Evolutionary conservation across 2,888 invertebrate species (phyloP), one percentile per base, ranked within the genome.

Genomic region (Onchidella celtica): DNA sequence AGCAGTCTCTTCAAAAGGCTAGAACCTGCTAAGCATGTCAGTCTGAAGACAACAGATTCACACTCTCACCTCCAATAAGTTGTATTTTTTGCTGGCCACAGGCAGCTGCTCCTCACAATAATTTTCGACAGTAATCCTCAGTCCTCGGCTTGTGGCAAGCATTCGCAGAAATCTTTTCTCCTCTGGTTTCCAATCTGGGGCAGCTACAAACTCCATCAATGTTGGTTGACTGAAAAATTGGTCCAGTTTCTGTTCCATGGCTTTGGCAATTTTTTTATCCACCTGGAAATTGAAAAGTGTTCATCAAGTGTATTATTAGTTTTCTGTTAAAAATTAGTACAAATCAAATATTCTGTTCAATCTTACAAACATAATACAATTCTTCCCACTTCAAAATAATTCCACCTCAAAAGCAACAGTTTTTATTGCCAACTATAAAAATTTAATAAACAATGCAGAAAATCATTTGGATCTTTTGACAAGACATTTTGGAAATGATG

Each of bases 151-250:
- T 6, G 34, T 27, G 2, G 73, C 73, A 6, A 57, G n/a, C 4
- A 1, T 11, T 2, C 80, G 55, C 57, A 80, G 27, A 9, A 36
- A 29, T 21, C 57, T 73, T 59, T 38, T 65, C 40, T 80, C 80
- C n/a, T 73, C 74, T 29, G 38, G 40, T 27, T 29, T 55, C 80
- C 80, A 80, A 24, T 80, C 80, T 29, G 80, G 80, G 14, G 66
- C 80, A 11, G 21, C 57, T 2, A 80, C 74, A 66, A 73, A 73
- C 6, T 73, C 73, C 36, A 34, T 40, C 6, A 80, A 38, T 17
- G 80, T 73, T 29, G 65, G 14, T 0, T 29, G 24, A 36, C 29
- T 55, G 59, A 66, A 66, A 47, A 80, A 74, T 21, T 66, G 63
- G n/a, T 34, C 55, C 74, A 80, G 57, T 34, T 55, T 72, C 29